Evolutionary conservation across 2,113 vertebrate species (phyloP).

Genomic region (Stigmatopora argus): DNA sequence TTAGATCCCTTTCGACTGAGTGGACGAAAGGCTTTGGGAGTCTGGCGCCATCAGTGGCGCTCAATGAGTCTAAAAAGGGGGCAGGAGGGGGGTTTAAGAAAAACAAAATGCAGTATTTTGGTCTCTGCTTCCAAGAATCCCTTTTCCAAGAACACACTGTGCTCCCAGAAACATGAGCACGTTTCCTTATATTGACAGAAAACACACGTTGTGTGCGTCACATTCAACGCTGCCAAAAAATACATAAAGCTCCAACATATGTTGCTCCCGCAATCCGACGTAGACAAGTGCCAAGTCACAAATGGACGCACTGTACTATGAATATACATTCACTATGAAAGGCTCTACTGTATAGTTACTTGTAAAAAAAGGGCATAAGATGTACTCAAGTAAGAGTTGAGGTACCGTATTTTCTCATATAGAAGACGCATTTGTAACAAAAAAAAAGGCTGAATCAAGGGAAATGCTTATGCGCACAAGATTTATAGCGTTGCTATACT

Average conservation of each 20-base stretch:
- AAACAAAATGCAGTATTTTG: conserved; percentile 14
- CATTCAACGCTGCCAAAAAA: background rate
- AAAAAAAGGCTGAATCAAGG: too few species aligned
- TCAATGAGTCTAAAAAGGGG: background rate
- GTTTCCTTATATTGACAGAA: conserved; percentile 34
- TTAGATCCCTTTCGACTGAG: too few species aligned
- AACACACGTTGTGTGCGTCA: conserved; percentile 5
- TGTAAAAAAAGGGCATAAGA: too few species aligned
- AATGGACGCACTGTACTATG: conserved; percentile 16
- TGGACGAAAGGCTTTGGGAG: too few species aligned
- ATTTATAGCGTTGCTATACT: too few species aligned
- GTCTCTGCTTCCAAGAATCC: conserved; percentile 60
- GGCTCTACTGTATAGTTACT: conserved; percentile 16
- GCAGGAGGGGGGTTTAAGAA: background rate
- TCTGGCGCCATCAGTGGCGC: too few species aligned
- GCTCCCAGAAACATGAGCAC: conserved; percentile 14
- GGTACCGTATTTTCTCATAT: too few species aligned
- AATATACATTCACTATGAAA: conserved; percentile 35
- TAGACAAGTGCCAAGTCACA: conserved; percentile 24
- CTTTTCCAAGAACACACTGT: conserved; percentile 20
- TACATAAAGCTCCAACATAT: conserved; percentile 21
- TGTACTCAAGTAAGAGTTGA: too few species aligned
- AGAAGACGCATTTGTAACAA: too few species aligned
- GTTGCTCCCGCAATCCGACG: conserved; percentile 28
- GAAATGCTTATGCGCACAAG: too few species aligned